A percentile compares a stretch with the other conserved stretches of the same genome.
phyloP scores from a whole-genome alignment of 37 sponge, comb jelly and placozoan genomes.

The Beroe forskalii region DNA sequence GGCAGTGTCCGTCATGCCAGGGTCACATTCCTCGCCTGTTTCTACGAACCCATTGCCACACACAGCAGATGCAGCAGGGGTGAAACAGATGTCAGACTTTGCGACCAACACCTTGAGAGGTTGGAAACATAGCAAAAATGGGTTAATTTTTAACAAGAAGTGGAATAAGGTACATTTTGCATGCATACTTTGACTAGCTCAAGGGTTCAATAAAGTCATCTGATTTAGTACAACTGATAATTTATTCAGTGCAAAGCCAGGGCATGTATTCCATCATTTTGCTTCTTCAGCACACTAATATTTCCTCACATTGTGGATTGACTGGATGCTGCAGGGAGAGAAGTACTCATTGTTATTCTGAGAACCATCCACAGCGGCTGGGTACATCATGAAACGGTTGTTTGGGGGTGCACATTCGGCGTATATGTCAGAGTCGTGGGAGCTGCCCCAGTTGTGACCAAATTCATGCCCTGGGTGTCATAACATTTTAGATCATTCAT shows the following conservation, averaged over 20 bases:
- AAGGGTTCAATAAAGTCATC: no score
- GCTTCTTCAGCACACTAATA: no score
- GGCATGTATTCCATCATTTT: no score
- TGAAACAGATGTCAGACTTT: slow-evolving; percentile 6
- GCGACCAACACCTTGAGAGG: not conserved
- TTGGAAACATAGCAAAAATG: not conserved
- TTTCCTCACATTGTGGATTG: slow-evolving; percentile 20
- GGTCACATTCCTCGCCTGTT: slow-evolving; percentile 53
- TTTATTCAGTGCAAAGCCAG: no score
- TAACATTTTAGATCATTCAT: no score
- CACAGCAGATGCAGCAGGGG: not conserved
- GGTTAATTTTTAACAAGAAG: not conserved
- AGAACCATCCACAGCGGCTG: slow-evolving; percentile 54
- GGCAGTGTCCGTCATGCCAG: not conserved
- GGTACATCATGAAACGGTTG: slow-evolving; percentile 50
- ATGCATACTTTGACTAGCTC: no score
- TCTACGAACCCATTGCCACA: slow-evolving; percentile 55
- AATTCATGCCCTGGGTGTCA: slow-evolving; percentile 58
- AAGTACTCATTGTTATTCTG: slow-evolving; percentile 12
- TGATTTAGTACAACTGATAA: no score
- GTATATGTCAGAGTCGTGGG: slow-evolving; percentile 71
- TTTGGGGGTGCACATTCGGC: slow-evolving; percentile 32
- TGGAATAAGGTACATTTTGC: no score
- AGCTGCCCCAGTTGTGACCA: slow-evolving; percentile 82
- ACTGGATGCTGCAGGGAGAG: slow-evolving; percentile 24